Conservation (phyloP, 2,797 vertebrate species). For the Sparidentex hasta region DNA sequence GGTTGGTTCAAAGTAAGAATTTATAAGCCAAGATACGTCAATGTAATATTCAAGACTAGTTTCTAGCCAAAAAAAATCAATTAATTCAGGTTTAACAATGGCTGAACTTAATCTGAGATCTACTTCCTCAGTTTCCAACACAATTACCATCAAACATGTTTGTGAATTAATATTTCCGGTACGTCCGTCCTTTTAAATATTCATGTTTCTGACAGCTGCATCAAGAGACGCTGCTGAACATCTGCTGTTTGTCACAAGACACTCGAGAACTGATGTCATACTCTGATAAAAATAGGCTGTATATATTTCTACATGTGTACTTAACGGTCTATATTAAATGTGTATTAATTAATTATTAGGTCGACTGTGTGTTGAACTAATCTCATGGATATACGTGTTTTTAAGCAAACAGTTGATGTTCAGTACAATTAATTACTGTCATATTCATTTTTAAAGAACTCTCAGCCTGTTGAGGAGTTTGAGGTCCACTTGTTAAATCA, state of each 20-base stretch:
- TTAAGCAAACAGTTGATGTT: too few relatives aligned
- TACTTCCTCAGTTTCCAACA: too few relatives aligned
- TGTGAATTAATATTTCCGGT: too few relatives aligned
- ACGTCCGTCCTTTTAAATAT: too few relatives aligned
- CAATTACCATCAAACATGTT: too few relatives aligned
- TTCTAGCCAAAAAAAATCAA: neutral
- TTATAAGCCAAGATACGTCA: too few relatives aligned
- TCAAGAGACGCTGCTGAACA: neutral
- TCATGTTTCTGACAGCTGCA: neutral
- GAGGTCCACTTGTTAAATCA: neutral
- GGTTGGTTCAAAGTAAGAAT: too few relatives aligned
- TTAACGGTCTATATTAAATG: neutral
- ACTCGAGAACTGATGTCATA: neutral
- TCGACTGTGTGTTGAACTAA: too few relatives aligned
- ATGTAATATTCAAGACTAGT: too few relatives aligned
- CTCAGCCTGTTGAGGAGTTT: neutral
- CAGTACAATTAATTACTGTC: neutral
- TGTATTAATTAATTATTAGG: neutral
- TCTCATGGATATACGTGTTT: neutral
- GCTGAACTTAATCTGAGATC: too few relatives aligned
- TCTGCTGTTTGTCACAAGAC: neutral
- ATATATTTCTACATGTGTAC: neutral
- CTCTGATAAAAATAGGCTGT: too few relatives aligned
- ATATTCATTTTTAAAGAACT: too few relatives aligned
- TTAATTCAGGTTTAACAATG: neutral